Evolutionary conservation across 2,797 vertebrate genomes (phyloP), one percentile per base, ranked within the genome.

Genomic region (Taeniopygia guttata): DNA sequence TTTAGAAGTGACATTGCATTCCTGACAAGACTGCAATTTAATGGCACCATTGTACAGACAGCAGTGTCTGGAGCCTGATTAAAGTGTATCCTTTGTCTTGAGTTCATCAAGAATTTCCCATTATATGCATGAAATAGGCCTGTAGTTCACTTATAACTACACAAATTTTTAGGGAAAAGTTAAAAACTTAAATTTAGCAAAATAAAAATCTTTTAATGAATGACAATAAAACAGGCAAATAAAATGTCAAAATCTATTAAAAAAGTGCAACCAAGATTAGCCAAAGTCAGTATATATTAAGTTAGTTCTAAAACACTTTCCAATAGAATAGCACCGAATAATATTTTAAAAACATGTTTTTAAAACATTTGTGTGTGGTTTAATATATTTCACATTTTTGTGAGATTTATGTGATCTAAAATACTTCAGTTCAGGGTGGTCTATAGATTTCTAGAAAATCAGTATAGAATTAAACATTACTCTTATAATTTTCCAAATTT

Each of bases 161-260:
- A 48, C 4, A 68, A 8, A 29, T 16, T 58, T 79, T 77, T 77
- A 80, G 8, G 19, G 19, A 76, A 70, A 36, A 38, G 5, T 63
- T 59, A 91, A 88, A 94, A 76, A 14, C 13, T 38, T 85, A 79
- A 46, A 87, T 86, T 86, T 86, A 89, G 9, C 23, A 67, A 84
- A 94, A 87, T 13, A 59, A 90, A 94, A 80, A 75, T 55, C 19
- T 59, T 56, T 59, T 56, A 70, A 27, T 5, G 14, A 38, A 75
- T 34, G 14, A 74, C 34, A 78, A 79, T 79, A 87, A 95, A 92
- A 82, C 59, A 72, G 26, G 48, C 91, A 92, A 94, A 78, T 75
- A 91, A 94, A 60, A 42, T 78, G 29, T 56, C 30, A n/a, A 88
- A 96, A 78, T 2, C 25, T 62, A 32, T 49, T 2, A 40, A 72